A percentile compares a stretch with the other conserved stretches of the same genome.
Evolutionary conservation across 1,140 invertebrate genomes (phyloP).

Genomic region (honey bee (Apis mellifera)): Amel_HAv3.1 CM009939.2:11286501-11287000

Average conservation of each 20-base stretch:
- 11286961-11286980: not conserved
- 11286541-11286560: not conserved
- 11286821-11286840: slow-evolving; percentile 7
- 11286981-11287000: not conserved
- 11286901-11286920: slow-evolving; percentile 38
- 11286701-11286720: slow-evolving; percentile 43
- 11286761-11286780: slow-evolving; percentile 12
- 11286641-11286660: slow-evolving; percentile 17
- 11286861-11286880: slow-evolving; percentile 35
- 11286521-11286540: not conserved
- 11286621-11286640: slow-evolving; percentile 32
- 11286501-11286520: not conserved
- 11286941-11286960: slow-evolving; percentile 13
- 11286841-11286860: slow-evolving; percentile 9
- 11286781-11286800: slow-evolving; percentile 9
- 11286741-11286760: slow-evolving; percentile 18
- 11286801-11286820: not conserved
- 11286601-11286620: not conserved
- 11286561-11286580: not conserved
- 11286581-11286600: not conserved
- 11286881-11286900: slow-evolving; percentile 13
- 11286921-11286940: slow-evolving; percentile 41
- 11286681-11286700: not conserved
- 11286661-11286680: not conserved
- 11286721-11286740: slow-evolving; percentile 35